Base-by-base conservation (phyloP, 2,888 invertebrate species). In the Eupithecia vulgata region DNA sequence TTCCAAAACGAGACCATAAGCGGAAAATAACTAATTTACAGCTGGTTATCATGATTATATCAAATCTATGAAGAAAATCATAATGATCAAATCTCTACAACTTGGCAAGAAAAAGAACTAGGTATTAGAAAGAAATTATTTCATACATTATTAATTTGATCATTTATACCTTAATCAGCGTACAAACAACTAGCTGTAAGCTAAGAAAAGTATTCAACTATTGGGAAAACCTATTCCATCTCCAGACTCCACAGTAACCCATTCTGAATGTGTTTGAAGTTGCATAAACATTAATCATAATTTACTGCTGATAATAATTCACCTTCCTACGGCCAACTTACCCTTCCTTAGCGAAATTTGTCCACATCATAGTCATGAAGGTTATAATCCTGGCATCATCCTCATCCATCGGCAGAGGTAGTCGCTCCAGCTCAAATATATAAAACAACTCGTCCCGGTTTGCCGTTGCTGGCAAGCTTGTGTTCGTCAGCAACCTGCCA, bases 321-420 rank as follows among this genome's bases (percentile, higher is more conserved):
- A 57, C 10, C 5, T 10, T 25, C 13, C 25, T 57, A 0, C 25
- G 25, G 25, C 3, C 3, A 35, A 83, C 91, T 88, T 80, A 95
- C 95, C 94, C 93, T 81, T 83, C 87, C 80, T 91, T 94, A 10
- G 94, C 94, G 68, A 95, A 95, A 74, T 94, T 92, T 0, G 94
- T 91, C 94, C 94, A 95, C 92, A 95, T 91, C 86, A 90, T 90
- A 0, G 94, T 91, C 93, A 95, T 91, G 40, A 93, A 91, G 0
- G 91, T 91, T 1, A 92, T 84, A 21, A 95, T 94, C 45, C 91
- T 87, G 0, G 93, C 92, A 17, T 95, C 95, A 34, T 91, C 88
- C 62, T 93, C 92, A 48, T 89, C 88, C 88, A 94, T 91, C 0
- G 91, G 91, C 30, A 93, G 67, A 0, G 91, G 91, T 5, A 93